Conservation (phyloP, 2,888 invertebrate species). For the Ommatoiulus sabulosus region DNA sequence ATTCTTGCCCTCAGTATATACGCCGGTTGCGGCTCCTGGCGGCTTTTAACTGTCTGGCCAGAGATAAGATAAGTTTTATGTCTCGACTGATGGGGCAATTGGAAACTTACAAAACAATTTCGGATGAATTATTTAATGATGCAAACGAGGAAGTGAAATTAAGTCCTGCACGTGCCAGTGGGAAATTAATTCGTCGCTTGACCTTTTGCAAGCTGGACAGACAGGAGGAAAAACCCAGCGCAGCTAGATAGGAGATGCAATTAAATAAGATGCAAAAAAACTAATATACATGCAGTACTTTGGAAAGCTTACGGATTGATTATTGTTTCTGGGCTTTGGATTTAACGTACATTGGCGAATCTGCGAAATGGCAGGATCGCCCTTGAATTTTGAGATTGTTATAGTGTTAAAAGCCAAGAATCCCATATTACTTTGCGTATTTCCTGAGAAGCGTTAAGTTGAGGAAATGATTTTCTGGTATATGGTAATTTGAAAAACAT, state of each 20-base stretch:
- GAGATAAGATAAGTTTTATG: not conserved
- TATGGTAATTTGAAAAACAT: too few species aligned
- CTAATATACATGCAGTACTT: not conserved
- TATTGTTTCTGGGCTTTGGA: not conserved
- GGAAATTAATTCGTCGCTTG: not conserved
- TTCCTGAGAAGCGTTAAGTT: too few species aligned
- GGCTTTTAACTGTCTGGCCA: not conserved
- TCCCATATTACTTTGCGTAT: too few species aligned
- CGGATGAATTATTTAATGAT: not conserved
- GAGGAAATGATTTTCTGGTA: too few species aligned
- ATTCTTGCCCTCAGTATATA: not conserved
- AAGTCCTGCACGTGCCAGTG: not conserved
- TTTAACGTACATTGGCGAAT: not conserved
- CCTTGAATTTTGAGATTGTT: too few species aligned
- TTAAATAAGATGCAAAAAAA: conserved; percentile 51
- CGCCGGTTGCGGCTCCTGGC: not conserved
- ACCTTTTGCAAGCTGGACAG: not conserved
- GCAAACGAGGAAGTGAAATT: not conserved
- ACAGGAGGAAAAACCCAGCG: not conserved
- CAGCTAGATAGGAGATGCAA: not conserved
- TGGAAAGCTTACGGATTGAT: not conserved
- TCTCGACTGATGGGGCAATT: not conserved
- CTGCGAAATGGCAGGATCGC: too few species aligned
- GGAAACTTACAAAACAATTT: not conserved
- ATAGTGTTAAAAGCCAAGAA: too few species aligned